phyloP scores from a whole-genome alignment of 2,888 invertebrate genomes.

The Volucella zonaria region DNA sequence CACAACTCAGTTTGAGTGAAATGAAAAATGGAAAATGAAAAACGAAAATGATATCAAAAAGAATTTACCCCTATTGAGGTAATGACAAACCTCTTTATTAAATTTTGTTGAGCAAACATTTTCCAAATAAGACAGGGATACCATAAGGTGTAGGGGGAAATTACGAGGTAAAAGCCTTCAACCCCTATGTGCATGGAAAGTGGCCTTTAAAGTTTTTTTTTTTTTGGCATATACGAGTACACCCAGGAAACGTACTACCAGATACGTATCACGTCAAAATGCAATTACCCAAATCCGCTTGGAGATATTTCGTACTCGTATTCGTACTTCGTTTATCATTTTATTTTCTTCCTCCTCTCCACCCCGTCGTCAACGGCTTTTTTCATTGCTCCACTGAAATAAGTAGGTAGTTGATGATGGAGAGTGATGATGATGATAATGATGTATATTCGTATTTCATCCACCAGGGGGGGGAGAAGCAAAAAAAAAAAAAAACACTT shows the following conservation, averaged over 20 bases:
- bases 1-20: constrained; percentile 18
- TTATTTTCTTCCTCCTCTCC: not conserved
- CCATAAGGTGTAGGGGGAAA: not conserved
- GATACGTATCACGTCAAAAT: constrained; percentile 50
- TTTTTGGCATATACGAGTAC: not conserved
- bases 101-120: constrained; percentile 58
- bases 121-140: constrained; percentile 5
- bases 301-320: constrained; percentile 9
- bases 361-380: not conserved
- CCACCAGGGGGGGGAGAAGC: not conserved
- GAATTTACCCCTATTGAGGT: constrained; percentile 17
- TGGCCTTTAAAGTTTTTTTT: not conserved
- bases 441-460: not conserved
- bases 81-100: constrained; percentile 61
- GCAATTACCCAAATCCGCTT: constrained; percentile 58
- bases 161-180: not conserved
- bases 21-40: constrained; percentile 19
- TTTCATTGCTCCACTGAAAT: not conserved
- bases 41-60: constrained; percentile 37
- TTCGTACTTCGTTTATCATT: constrained; percentile 16
- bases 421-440: constrained; percentile 7
- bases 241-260: constrained; percentile 4
- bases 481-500: not conserved
- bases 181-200: constrained; percentile 9
- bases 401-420: constrained; percentile 17